A percentile compares a stretch with the other conserved stretches of the same genome.
Conservation (phyloP, 64 coral and sea anemone species). For the Cladopsammia gracilis region DNA sequence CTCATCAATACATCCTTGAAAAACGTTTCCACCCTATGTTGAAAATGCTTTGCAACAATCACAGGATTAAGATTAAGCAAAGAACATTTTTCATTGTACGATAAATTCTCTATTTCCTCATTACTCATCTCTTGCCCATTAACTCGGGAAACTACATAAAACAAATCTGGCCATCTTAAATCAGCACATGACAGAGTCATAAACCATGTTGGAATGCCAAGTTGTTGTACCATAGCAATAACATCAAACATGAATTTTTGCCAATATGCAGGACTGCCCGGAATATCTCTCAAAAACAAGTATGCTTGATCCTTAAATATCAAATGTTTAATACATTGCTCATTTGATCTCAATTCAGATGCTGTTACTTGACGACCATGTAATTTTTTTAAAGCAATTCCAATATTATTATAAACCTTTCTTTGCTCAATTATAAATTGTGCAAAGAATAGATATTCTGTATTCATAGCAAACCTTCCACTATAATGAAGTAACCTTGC, state of each 20-base stretch:
- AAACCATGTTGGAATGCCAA: constrained; percentile 31
- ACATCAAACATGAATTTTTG: constrained; percentile 35
- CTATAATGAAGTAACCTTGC: no score
- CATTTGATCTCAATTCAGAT: no score
- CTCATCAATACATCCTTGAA: not conserved
- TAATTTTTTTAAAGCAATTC: constrained; percentile 21
- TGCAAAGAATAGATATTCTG: constrained; percentile 7
- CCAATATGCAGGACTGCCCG: constrained; percentile 10
- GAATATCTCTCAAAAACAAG: constrained; percentile 19
- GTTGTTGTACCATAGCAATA: constrained; percentile 18
- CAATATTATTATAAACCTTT: constrained; percentile 14
- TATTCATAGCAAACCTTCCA: constrained; percentile 14
- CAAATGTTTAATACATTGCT: constrained; percentile 7
- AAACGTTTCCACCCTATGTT: not conserved
- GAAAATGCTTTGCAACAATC: not conserved
- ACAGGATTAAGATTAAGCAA: not conserved
- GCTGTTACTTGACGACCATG: constrained; percentile 2
- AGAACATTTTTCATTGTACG: not conserved
- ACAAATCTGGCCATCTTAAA: constrained; percentile 32
- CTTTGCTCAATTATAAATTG: constrained; percentile 46
- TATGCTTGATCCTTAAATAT: constrained; percentile 1
- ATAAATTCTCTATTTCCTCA: constrained; percentile 8
- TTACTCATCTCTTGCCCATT: constrained; percentile 1
- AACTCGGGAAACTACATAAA: not conserved
- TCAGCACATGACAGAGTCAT: constrained; percentile 42